These are phyloP conservation scores for Fragum whitleyi DNA, from an alignment of 2,888 invertebrate species.

Conservation along the genomic window DNA sequence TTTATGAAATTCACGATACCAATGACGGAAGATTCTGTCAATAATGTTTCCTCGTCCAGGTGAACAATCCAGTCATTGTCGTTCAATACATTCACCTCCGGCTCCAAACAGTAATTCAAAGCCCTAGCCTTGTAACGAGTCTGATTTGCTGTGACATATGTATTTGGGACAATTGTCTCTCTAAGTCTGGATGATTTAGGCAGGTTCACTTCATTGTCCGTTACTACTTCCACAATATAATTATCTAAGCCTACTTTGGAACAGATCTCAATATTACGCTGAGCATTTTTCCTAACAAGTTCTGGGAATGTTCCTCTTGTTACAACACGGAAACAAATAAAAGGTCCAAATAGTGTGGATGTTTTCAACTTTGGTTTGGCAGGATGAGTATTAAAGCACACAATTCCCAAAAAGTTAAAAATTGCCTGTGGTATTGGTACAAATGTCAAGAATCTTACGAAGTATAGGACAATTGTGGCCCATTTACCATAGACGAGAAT, in stretches of 20 bases:
- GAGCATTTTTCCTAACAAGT: constrained; percentile 71
- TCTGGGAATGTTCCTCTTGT: constrained; percentile 72
- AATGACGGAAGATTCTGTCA: constrained; percentile 77
- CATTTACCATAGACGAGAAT: constrained; percentile 69
- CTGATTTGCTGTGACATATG: constrained; percentile 69
- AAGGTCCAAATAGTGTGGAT: constrained; percentile 76
- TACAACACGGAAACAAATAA: constrained; percentile 75
- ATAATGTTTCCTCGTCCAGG: constrained; percentile 79
- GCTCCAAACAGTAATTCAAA: constrained; percentile 77
- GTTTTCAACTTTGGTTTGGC: constrained; percentile 73
- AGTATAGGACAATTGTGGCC: constrained; percentile 69
- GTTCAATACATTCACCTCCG: constrained; percentile 71
- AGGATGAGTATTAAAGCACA: constrained; percentile 75
- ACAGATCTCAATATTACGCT: constrained; percentile 72
- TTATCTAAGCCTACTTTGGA: constrained; percentile 71
- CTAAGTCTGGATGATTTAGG: constrained; percentile 65
- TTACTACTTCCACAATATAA: constrained; percentile 76
- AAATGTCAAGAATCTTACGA: constrained; percentile 69
- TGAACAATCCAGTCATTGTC: constrained; percentile 81
- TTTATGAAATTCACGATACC: constrained; percentile 81
- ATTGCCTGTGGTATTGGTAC: constrained; percentile 73
- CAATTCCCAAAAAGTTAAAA: constrained; percentile 76
- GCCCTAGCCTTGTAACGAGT: constrained; percentile 78
- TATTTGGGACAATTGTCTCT: constrained; percentile 74
- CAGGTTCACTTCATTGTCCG: constrained; percentile 69